These are phyloP conservation scores for Drosophila ananassae DNA, from an alignment of 1,140 invertebrate genomes.

Conservation along the genomic window DNA sequence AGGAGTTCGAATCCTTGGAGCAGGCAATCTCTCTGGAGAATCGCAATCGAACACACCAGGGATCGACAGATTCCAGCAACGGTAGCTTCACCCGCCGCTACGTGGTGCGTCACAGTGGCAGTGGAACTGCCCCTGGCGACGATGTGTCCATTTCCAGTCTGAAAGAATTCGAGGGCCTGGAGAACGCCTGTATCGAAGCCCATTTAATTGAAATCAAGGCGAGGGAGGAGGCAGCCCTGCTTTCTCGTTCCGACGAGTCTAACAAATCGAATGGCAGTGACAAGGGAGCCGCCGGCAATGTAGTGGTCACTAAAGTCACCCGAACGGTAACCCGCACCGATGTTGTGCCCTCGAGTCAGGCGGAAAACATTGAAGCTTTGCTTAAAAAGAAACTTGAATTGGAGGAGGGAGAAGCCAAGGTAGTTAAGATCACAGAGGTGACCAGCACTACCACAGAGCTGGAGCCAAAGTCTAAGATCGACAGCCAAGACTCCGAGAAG, in stretches of 20 bases:
- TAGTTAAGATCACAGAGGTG: conserved; percentile 85
- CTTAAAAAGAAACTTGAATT: conserved; percentile 75
- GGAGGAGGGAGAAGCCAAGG: conserved; percentile 73
- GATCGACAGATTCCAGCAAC: conserved; percentile 91
- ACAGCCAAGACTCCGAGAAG: conserved; percentile 78
- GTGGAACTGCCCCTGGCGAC: conserved; percentile 89
- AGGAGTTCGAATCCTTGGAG: conserved; percentile 97
- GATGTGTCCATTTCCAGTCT: conserved; percentile 95
- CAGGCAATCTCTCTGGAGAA: conserved; percentile 89
- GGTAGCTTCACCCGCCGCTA: conserved; percentile 89
- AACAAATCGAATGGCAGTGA: conserved; percentile 86
- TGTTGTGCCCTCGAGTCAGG: conserved; percentile 84
- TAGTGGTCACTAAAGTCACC: conserved; percentile 67
- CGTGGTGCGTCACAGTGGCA: conserved; percentile 86
- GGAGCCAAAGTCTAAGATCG: conserved; percentile 79
- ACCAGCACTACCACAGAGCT: conserved; percentile 82
- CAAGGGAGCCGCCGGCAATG: conserved; percentile 71
- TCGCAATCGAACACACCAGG: conserved; percentile 87
- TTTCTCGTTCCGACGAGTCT: conserved; percentile 87
- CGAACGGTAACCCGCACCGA: conserved; percentile 84
- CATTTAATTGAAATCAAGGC: conserved; percentile 92
- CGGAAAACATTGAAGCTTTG: conserved; percentile 79
- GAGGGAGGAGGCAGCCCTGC: conserved; percentile 93
- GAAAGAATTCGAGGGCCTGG: conserved; percentile 97
- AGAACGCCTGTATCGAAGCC: conserved; percentile 93